These are phyloP conservation scores for Ceramica pisi DNA, from an alignment of 2,888 invertebrate genomes.

Conservation along the genomic window DNA sequence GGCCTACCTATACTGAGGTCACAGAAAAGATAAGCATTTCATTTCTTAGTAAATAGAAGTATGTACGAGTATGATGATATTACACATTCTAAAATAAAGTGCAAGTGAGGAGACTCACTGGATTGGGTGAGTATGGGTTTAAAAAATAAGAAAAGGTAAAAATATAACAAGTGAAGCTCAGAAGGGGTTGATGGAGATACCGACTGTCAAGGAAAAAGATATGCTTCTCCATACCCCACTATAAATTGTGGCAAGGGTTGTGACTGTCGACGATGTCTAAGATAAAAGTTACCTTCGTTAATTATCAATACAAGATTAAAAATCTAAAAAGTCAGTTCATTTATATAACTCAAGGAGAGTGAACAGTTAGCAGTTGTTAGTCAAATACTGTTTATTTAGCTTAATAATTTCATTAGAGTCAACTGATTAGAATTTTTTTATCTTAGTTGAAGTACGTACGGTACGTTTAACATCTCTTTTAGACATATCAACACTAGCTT, in stretches of 20 bases:
- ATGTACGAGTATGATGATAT: neutral
- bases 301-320: neutral
- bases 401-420: too few species aligned
- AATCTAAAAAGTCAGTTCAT: neutral
- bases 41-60: constrained; percentile 25
- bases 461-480: too few species aligned
- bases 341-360: neutral
- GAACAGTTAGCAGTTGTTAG: neutral
- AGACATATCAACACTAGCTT: too few species aligned
- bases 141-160: too few species aligned
- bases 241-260: neutral
- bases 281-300: too few species aligned
- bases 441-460: too few species aligned
- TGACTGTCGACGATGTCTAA: too few species aligned
- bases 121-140: too few species aligned
- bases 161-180: neutral
- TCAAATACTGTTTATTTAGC: neutral
- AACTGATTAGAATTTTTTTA: too few species aligned
- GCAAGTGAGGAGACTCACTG: too few species aligned
- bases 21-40: constrained; percentile 31
- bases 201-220: too few species aligned
- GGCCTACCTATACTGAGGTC: constrained; percentile 19
- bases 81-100: neutral
- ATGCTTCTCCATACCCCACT: neutral
- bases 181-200: neutral